Evolutionary conservation across 30 jellyfish, hydroid and myxozoan species (phyloP), one percentile per base, ranked within the genome.

Genomic region (Aurelia coerulea): DNA sequence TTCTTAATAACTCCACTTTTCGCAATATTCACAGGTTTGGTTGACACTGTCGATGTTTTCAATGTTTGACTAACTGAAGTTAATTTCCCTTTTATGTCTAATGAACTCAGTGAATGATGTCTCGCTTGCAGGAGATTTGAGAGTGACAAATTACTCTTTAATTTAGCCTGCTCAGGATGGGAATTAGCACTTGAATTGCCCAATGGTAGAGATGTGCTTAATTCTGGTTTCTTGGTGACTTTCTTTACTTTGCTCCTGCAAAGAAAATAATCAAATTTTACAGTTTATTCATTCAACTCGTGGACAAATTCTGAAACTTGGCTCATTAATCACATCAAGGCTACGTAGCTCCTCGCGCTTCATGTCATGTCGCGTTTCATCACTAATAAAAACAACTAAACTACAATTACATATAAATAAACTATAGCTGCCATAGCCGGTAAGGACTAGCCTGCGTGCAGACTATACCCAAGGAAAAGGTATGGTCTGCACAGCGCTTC

Each of bases 231-330:
- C 65, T 66, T 86, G 41, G 64, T 31, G 14, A 62, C 89, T 58
- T 76, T 86, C 79, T 86, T 86, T 2, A 62, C 89, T 68, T 86
- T 76, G 63, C 18, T 64, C 59, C 89, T 75, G 53, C 31, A 80
- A 80, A 0, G 17, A 4, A 34, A 33, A 37, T 2, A 11, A 65
- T 19, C 32, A 23, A n/a, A 39, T 8, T 17, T 10, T 50, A 10
- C 32, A 75, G 42, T 1, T 2, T 19, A 9, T 39, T 39, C 10
- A 39, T 6, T 39, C 51, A 39, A 2, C 0, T 39, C 51, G 6
- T 39, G 51, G 51, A 39, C 51, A 39, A 39, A 2, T 39, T 0
- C 6, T 39, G 51, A 3, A 39, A 39, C 51, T 39, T 39, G 51
- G 51, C 9, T 39, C 51, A 39, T 39, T 39, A 0, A 39, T 3